Evolutionary conservation across 2,113 vertebrate species (phyloP), one percentile per base, ranked within the genome.

Genomic region (Arothron firmamentum): DNA sequence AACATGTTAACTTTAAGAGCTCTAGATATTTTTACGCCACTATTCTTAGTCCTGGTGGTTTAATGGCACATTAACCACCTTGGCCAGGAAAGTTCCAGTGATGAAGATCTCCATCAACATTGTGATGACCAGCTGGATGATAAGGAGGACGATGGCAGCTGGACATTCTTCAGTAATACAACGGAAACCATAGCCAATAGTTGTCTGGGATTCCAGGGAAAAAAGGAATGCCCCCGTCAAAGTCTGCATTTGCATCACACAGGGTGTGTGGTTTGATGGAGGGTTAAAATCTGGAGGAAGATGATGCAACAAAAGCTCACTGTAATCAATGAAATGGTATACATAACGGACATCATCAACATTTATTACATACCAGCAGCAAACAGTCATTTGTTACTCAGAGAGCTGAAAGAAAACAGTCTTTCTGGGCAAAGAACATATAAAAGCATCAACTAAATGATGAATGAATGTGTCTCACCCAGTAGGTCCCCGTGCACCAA

Each of bases 71-170:
- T 53, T 52, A 25, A 2, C 19, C 60, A 91, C 91, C 90, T 99
- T 99, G 38, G 96, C 96, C 59, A 99, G 80, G 85, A 99, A 98
- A 67, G 96, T 98, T 14, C 96, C 96, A 0, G 96, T 99, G 89
- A 99, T 96, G 90, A 99, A 99, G 86, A 99, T 96, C 84, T 99
- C 96, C 91, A 98, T 87, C 76, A 96, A 93, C 88, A 94, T 98
- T 78, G 96, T 99, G 67, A 98, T 90, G 65, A 99, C 93, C 19
- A 98, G 92, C 83, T 99, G 96, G 16, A 92, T 72, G 51, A 99
- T 96, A 31, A 99, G 96, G 19, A 98, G 93, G 57, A 98, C 86
- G 6, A 98, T 95, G 70, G 95, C 96, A 2, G 92, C 79, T 0
- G 96, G 95, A 6, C 96, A 98, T 61, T 98, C 95, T 73, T 98